Evolutionary conservation across 2,888 invertebrate species (phyloP), one percentile per base, ranked within the genome.

Genomic region (Dryobotodes eremita): DNA sequence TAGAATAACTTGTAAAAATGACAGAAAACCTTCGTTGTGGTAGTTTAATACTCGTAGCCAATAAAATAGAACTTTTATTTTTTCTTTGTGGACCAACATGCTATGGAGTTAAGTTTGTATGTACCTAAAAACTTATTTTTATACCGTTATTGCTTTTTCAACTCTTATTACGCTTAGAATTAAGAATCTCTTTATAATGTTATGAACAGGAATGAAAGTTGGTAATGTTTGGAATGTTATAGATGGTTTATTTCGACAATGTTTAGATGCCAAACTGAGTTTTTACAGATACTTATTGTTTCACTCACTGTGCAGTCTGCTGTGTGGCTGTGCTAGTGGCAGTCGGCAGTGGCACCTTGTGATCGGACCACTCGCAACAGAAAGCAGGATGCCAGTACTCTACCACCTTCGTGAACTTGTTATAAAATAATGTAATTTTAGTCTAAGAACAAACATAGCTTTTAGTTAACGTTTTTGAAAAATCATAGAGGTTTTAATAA

Each of bases 401-500:
- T 68, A 75, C 71, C 71, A 78, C 72, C 70, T 62, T 78, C 71
- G 80, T 79, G 75, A 84, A 85, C 75, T 87, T 74, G 80, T 82
- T 85, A 85, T 79, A 72, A 80, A 86, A 65, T 84, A 84, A 82
- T 85, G 88, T 90, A 89, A 83, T 79, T 83, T 84, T 89, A 88
- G 86, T 84, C 79, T 86, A 86, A 84, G 79, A 81, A 83, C 82
- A 88, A 89, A 87, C 68, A 90, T 92, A 92, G 92, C 91, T 90
- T 92, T 91, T 92, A 92, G 90, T 92, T 89, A 83, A 88, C 76
- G 85, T 89, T 90, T 91, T 91, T 90, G 89, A 89, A 91, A 90
- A 90, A 91, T 91, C 90, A 92, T 94, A 94, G 94, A 92, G 88
- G 92, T 94, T 94, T 93, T 91, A 96, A 95, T 95, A 94, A 96